A percentile compares a stretch with the other conserved stretches of the same genome.
Evolutionary conservation across 37 sponge, comb jelly and placozoan genomes (phyloP).

Genomic region (Eunapius fragilis): DNA sequence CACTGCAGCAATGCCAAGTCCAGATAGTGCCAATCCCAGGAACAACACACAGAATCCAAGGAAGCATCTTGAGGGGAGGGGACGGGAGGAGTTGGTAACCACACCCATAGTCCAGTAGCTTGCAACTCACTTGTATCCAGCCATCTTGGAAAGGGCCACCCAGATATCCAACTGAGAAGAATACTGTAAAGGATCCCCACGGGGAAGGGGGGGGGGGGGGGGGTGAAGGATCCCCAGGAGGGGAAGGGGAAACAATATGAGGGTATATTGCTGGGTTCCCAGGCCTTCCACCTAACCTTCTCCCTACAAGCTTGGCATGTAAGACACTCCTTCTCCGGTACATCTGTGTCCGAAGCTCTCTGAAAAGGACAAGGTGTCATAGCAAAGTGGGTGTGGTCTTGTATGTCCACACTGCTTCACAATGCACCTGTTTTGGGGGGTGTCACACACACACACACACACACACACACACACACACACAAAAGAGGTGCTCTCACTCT

Average conservation of each 20-base stretch:
- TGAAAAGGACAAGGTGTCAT: not conserved
- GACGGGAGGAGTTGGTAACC: not conserved
- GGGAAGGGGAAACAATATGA: too few species aligned
- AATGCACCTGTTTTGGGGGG: too few species aligned
- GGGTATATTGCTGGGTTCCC: too few species aligned
- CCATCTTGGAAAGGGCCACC: not conserved
- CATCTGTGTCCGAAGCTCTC: conserved; percentile 29
- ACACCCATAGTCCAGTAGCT: not conserved
- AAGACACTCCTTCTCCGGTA: conserved; percentile 44
- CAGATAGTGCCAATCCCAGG: not conserved
- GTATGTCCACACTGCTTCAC: not conserved
- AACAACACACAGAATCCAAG: not conserved
- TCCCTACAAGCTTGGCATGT: conserved; percentile 57
- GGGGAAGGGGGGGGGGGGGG: too few species aligned
- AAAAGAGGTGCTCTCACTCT: conserved; percentile 27
- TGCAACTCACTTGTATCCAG: not conserved
- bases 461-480: not conserved
- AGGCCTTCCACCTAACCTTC: conserved; percentile 18
- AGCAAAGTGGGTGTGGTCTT: not conserved
- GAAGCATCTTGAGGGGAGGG: not conserved
- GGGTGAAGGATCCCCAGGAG: too few species aligned
- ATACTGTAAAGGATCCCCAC: not conserved
- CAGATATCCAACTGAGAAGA: not conserved
- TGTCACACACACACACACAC: not conserved
- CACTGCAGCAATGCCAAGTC: not conserved